Conservation (phyloP, 2,797 vertebrate genomes). For the Epinephelus awoara region DNA sequence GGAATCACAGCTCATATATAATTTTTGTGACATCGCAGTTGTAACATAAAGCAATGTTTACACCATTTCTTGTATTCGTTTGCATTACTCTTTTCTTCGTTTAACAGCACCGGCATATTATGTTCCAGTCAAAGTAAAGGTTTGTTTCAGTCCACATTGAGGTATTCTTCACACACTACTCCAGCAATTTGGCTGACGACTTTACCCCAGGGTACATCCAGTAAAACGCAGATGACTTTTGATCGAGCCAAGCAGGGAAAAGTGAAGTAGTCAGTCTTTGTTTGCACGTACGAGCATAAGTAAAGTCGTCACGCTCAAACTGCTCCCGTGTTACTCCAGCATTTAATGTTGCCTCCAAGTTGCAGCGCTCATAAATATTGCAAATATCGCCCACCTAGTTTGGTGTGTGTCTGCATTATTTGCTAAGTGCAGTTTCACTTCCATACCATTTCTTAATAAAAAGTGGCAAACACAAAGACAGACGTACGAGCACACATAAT, state of each 20-base stretch:
- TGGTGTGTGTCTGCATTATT: constrained; percentile 30
- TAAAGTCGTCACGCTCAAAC: constrained; percentile 19
- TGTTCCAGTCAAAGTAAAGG: constrained; percentile 7
- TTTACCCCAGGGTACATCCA: constrained; percentile 24
- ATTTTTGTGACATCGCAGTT: constrained; percentile 1
- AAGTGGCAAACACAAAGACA: constrained; percentile 1
- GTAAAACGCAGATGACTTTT: constrained; percentile 14
- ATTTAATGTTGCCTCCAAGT: constrained; percentile 34
- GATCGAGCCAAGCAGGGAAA: constrained; percentile 10
- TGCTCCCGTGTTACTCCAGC: constrained; percentile 34
- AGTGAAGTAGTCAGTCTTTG: constrained; percentile 18
- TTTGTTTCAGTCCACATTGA: constrained; percentile 19
- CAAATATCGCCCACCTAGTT: constrained; percentile 35
- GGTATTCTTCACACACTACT: constrained; percentile 27
- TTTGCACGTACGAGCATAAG: constrained; percentile 12
- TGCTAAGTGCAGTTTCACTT: constrained; percentile 33
- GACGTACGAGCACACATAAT: too few relatives aligned
- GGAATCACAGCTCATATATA: not conserved
- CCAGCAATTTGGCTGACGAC: constrained; percentile 6
- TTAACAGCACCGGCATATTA: not conserved
- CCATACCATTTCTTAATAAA: constrained; percentile 7
- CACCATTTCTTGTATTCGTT: constrained; percentile 19
- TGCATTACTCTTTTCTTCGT: constrained; percentile 14
- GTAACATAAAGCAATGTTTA: constrained; percentile 9
- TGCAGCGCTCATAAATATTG: constrained; percentile 63